Base-by-base conservation (phyloP, 2,888 invertebrate species). In the Drosophila testacea region DNA sequence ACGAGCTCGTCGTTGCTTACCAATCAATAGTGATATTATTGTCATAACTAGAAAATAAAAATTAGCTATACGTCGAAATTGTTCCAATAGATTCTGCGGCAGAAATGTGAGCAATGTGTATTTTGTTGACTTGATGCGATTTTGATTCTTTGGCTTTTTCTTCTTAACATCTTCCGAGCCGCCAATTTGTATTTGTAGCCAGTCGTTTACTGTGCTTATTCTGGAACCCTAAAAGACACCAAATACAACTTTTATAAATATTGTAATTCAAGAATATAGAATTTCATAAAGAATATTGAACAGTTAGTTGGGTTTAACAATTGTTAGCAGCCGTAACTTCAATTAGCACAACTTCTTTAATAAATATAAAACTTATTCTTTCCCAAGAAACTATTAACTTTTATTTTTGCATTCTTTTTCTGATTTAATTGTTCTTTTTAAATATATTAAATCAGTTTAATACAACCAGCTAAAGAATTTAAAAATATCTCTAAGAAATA, bases 51-150 rank as follows among this genome's bases (percentile, higher is more conserved):
- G 93, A 91, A 97, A 97, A 92, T 97, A 97, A 91, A 97, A 96
- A 93, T 97, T 97, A 73, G 96, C 97, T 54, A 97, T 94, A 56
- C 97, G 94, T 16, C 96, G 94, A 92, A 97, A 97, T 93, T 97
- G 97, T 90, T 97, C 97, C 81, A 95, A 93, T 47, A 97, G 92
- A 93, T 97, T 97, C 93, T 96, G 96, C 50, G 96, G 96, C 68
- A 97, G 77, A 92, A 97, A 97, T 91, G 95, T 96, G 92, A 96
- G 94, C 69, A 95, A 59, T 10, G 96, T 95, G 91, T 97, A 97
- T 94, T 97, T 95, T 54, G 95, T 94, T 0, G 94, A 94, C 90
- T 94, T 94, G 78, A 95, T 94, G 76, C 94, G 93, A 91, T 95
- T 94, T 66, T 91, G 83, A 62, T 88, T 83, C 30, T 72, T 79